Evolutionary conservation across 2,888 invertebrate genomes (phyloP), one percentile per base, ranked within the genome.

Genomic region (Xestia rhomboidea): DNA sequence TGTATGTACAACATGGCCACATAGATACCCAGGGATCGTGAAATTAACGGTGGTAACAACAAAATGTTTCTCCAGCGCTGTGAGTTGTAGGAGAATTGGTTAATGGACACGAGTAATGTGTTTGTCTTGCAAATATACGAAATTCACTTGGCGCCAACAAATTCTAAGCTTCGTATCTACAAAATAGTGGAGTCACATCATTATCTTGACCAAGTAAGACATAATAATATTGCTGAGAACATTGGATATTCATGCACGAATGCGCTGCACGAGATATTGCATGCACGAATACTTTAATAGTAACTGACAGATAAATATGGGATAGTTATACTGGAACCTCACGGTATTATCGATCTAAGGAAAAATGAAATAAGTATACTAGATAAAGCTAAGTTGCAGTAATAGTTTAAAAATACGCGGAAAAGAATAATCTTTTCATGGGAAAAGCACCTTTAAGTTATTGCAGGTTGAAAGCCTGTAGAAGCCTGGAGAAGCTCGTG

Each of bases 61-160:
- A 18, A 68, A 63, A 57, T 51, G n/a, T 44, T 76, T 54, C 44
- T 62, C 15, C 3, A 15, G 10, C 18, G 10, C 0, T 57, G 27
- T 51, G 46, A 82, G n/a, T 30, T 81, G 38, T 49, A n/a, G 24
- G 18, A 66, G 64, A 82, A 77, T 83, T 83, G 44, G n/a, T 66
- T 38, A 51, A 69, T 82, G 77, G 60, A 69, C 69, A 34, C 83
- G 11, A 80, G n/a, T 80, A 54, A 77, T 66, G 80, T 77, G 60
- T 82, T 70, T 66, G 38, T 69, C 30, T 77, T 41, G 18, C 38
- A 77, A 77, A 77, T 83, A 77, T 38, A 77, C 38, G 46, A 69
- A 82, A 66, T 7, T 67, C 24, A 38, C n/a, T 77, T 41, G 51
- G 77, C 51, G 21, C 64, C 77, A 60, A 70, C n/a, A 54, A 46